Conservation (phyloP, 2,888 invertebrate species). For the Ophonus ardosiacus region DNA sequence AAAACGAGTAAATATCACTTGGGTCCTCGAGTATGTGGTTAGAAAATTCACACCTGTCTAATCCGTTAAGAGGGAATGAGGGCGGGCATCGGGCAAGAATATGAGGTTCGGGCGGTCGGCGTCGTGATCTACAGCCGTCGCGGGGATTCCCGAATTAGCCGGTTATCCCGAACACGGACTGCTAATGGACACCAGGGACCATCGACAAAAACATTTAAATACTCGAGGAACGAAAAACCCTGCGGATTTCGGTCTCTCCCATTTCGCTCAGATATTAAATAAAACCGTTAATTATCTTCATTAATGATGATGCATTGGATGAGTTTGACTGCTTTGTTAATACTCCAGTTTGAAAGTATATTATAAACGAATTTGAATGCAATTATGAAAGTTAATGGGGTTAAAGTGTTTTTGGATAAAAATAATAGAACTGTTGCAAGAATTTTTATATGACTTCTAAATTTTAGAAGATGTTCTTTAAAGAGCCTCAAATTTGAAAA, state of each 20-base stretch:
- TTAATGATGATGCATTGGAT: no score
- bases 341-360: no score
- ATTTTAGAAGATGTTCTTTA: no score
- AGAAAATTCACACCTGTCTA: constrained; percentile 27
- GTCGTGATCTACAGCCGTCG: constrained; percentile 55
- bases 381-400: no score
- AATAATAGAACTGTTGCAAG: no score
- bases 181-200: constrained; percentile 59
- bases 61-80: constrained; percentile 4
- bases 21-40: neutral
- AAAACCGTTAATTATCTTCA: neutral
- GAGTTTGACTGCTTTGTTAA: no score
- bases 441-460: no score
- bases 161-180: constrained; percentile 58
- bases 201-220: constrained; percentile 59
- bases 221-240: constrained; percentile 26
- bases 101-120: constrained; percentile 44
- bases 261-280: neutral
- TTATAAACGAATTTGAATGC: no score
- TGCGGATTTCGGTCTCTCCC: neutral
- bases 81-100: constrained; percentile 28
- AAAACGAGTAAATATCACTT: neutral
- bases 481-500: no score
- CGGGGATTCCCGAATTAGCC: constrained; percentile 59
- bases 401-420: no score